Conservation (phyloP, 2,888 invertebrate species). For the Panorpa germanica region DNA sequence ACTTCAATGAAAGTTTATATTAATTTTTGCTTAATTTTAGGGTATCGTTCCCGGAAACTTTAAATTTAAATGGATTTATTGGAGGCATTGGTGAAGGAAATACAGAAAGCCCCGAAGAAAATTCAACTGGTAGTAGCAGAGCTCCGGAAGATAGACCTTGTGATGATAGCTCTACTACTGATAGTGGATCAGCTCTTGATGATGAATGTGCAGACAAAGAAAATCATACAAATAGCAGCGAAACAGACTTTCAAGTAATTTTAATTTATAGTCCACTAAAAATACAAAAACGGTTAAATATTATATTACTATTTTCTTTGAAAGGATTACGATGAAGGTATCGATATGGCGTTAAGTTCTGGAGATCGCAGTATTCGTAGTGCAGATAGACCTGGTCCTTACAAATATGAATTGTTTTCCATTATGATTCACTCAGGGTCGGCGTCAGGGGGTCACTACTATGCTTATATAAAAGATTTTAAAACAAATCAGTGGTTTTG, state of each 20-base stretch:
- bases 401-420: constrained; percentile 70
- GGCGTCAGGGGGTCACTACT: constrained; percentile 81
- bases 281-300: constrained; percentile 13
- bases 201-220: no score
- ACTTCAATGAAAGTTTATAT: constrained; percentile 7
- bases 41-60: constrained; percentile 60
- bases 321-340: constrained; percentile 49
- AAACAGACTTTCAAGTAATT: constrained; percentile 15
- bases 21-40: constrained; percentile 23
- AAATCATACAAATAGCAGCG: constrained; percentile 15
- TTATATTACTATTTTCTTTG: constrained; percentile 20
- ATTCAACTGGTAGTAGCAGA: constrained; percentile 16
- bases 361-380: constrained; percentile 23
- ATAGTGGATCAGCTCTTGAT: constrained; percentile 46
- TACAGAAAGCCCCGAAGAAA: constrained; percentile 14
- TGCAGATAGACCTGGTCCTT: constrained; percentile 36
- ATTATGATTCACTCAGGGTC: constrained; percentile 87
- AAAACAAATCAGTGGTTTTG: constrained; percentile 61
- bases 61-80: constrained; percentile 61
- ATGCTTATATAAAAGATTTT: constrained; percentile 75
- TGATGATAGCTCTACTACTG: constrained; percentile 48
- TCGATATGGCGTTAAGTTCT: constrained; percentile 37
- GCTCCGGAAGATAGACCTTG: constrained; percentile 22
- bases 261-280: constrained; percentile 21
- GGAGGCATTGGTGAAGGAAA: constrained; percentile 21